Base-by-base conservation (phyloP, 2,113 vertebrate genomes). In the Pomatorhinus ruficollis region DNA sequence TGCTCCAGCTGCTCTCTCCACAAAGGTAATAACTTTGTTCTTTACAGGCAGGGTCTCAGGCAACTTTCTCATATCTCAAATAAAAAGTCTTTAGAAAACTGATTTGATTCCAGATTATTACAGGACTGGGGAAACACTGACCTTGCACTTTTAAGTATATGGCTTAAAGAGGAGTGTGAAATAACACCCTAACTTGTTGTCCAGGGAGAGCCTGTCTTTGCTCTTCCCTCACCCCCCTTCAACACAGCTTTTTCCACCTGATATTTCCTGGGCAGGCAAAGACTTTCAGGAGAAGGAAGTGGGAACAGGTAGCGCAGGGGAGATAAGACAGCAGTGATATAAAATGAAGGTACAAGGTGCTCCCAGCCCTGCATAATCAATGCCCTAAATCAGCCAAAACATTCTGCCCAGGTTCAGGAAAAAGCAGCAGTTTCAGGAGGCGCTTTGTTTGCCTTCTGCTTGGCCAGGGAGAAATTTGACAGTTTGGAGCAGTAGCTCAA, bases 261-360 rank as follows among this genome's bases (percentile, higher is more conserved):
- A 4, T 52, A 49, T 87, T 87, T 90, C 57, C 66, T n/a, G 17
- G 20, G 19, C 47, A 86, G 66, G 28, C 61, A 59, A 89, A 74
- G 85, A 59, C 4, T 89, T 90, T 42, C 25, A 70, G 70, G 45
- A 91, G 42, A 66, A 90, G 57, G 42, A 80, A 77, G 60, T 31
- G 22, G 33, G n/a, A 60, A 15, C 49, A 79, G 47, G 66, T 65
- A 79, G 33, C 13, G 1, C 15, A 65, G 23, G 53, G 56, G 60
- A 81, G 77, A 74, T 56, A 83, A 93, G 42, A 75, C 16, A 80
- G 42, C n/a, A 80, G 39, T 3, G 39, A 57, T 69, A 76, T 49
- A 77, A 94, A 93, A 69, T 63, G 70, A 87, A 81, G 72, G 35
- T 78, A 68, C 91, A 95, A 93, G 78, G 84, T 94, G 76, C 63